Evolutionary conservation across 2,888 invertebrate species (phyloP).

Genomic region (Deilephila elpenor): DNA sequence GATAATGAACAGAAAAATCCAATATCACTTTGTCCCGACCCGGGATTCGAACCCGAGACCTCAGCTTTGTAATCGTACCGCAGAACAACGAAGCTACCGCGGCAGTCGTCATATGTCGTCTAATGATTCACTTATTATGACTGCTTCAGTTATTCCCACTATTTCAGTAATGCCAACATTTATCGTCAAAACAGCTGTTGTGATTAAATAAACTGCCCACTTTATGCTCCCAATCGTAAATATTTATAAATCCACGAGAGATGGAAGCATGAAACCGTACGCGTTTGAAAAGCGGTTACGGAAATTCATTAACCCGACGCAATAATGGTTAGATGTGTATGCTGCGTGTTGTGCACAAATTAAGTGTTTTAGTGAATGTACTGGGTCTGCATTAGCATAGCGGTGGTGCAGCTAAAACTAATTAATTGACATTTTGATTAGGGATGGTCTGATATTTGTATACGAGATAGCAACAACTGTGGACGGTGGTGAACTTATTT

Average conservation of each 20-base stretch:
- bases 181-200: neutral
- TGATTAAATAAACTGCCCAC: neutral
- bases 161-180: neutral
- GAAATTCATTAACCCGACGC: constrained; percentile 32
- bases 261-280: constrained; percentile 26
- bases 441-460: too few species aligned
- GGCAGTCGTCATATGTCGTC: too few species aligned
- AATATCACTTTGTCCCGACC: too few species aligned
- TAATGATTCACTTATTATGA: too few species aligned
- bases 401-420: neutral
- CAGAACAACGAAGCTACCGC: too few species aligned
- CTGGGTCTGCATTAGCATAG: neutral
- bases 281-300: constrained; percentile 27
- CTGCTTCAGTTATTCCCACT: too few species aligned
- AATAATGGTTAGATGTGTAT: constrained; percentile 30
- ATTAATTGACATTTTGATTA: too few species aligned
- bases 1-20: too few species aligned
- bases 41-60: too few species aligned
- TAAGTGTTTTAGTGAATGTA: constrained; percentile 5
- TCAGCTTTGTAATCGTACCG: too few species aligned
- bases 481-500: too few species aligned
- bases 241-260: constrained; percentile 27
- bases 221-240: constrained; percentile 8
- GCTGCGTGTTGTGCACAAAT: neutral
- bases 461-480: too few species aligned